Evolutionary conservation across 2,797 vertebrate genomes (phyloP).

Genomic region (Chiroxiphia lanceolata): DNA sequence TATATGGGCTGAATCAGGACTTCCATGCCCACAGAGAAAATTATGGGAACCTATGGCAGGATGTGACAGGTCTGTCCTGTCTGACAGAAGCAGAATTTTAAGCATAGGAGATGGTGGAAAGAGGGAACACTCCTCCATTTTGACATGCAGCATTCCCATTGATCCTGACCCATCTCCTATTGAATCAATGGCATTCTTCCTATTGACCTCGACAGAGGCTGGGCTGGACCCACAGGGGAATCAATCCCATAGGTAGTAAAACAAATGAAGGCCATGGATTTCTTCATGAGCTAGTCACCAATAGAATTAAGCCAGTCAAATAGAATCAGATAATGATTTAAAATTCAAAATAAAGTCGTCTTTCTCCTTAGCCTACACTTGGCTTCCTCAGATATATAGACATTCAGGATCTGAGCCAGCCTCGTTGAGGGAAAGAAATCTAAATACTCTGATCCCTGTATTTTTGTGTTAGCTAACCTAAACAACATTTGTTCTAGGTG

Average conservation of each 20-base stretch:
- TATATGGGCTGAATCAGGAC: not conserved
- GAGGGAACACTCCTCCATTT: not conserved
- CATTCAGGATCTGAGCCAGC: not conserved
- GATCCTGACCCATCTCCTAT: not conserved
- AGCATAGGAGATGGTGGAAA: not conserved
- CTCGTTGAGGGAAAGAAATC: not conserved
- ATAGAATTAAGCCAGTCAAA: slow-evolving; percentile 61
- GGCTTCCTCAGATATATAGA: not conserved
- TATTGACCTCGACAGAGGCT: slow-evolving; percentile 16
- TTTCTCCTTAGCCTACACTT: not conserved
- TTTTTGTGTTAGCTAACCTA: not conserved
- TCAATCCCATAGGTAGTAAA: slow-evolving; percentile 45
- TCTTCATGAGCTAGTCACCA: slow-evolving; percentile 61
- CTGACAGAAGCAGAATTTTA: not conserved
- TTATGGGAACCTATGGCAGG: not conserved
- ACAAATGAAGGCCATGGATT: slow-evolving; percentile 61
- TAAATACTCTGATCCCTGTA: not conserved
- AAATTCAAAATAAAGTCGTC: slow-evolving; percentile 33
- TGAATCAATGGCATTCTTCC: slow-evolving; percentile 14
- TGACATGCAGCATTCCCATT: not conserved
- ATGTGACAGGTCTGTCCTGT: not conserved
- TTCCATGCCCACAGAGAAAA: not conserved
- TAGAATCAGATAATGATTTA: slow-evolving; percentile 52
- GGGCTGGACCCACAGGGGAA: not conserved
- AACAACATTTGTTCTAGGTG: not conserved